Base-by-base conservation (phyloP, 2,113 vertebrate species). In the Sinocyclocheilus grahami region DNA sequence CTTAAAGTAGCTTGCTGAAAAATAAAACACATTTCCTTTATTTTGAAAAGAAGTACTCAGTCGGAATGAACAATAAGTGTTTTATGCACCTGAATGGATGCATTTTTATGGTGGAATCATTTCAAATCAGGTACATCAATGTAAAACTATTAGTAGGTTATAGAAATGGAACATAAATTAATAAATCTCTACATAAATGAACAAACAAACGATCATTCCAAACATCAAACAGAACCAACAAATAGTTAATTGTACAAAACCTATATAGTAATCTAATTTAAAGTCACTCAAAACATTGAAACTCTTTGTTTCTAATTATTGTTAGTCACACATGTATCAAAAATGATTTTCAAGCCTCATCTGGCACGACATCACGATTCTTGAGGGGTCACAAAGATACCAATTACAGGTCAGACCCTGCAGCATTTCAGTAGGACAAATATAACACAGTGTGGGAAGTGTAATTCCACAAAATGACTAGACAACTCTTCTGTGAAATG, bases 391-490 rank as follows among this genome's bases (percentile, higher is more conserved):
- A 82, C 6, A 75, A 55, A 27, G 14, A 82, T 67, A 67, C 24
- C 62, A 67, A 51, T 82, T 82, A 82, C 79, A 82, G 14, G 42
- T 82, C 58, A 67, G 79, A 82, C 62, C 79, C 62, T 67, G 62
- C 79, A 82, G 62, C 79, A 82, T 67, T 67, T 82, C 79, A 67
- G 39, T 51, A 42, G 79, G 42, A 82, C 58, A 67, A 65, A 67
- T 82, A 30, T 67, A 82, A 67, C 78, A 60, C 22, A 11, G 39
- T 48, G 39, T 30, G 62, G 60, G n/a, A 46, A 82, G n/a, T 67
- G 14, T 18, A n/a, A 27, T 82, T 67, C 11, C 39, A 27, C 9
- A 67, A 82, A 80, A 79, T 62, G 74, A 48, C 58, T 24, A 62
- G 55, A 62, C 22, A 42, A 62, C 55, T 42, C 51, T 78, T 24